Percentiles rank a stretch among this genome's conserved stretches.
phyloP scores from a whole-genome alignment of 1,140 invertebrate genomes.

The Zaprionus ghesquierei region DNA sequence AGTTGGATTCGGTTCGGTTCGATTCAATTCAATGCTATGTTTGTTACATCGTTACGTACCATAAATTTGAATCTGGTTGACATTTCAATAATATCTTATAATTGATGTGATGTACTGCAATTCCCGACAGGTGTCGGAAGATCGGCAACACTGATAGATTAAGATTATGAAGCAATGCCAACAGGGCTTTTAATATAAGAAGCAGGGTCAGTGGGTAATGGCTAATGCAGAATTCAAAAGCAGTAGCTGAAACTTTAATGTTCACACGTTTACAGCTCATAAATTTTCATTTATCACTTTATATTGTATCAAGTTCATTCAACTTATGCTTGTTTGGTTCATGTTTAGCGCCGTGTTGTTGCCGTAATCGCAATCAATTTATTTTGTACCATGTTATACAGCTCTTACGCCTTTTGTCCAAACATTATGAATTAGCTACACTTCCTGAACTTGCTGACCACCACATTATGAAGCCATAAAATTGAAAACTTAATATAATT shows the following conservation, averaged over 20 bases:
- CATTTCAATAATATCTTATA: constrained; percentile 45
- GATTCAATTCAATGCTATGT: constrained; percentile 41
- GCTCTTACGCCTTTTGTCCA: constrained; percentile 70
- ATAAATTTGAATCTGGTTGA: constrained; percentile 52
- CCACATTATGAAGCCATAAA: constrained; percentile 78
- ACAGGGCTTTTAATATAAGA: not conserved
- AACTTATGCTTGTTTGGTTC: constrained; percentile 43
- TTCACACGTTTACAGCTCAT: constrained; percentile 77
- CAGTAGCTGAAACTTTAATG: constrained; percentile 72
- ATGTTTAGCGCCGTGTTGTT: constrained; percentile 69
- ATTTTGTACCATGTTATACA: constrained; percentile 35
- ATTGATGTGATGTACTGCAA: constrained; percentile 53
- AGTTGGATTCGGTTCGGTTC: constrained; percentile 2
- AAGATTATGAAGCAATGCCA: constrained; percentile 29
- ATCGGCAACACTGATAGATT: constrained; percentile 5
- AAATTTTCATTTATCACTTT: constrained; percentile 69
- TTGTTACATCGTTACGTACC: constrained; percentile 66
- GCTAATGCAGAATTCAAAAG: constrained; percentile 6
- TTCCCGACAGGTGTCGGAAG: constrained; percentile 60
- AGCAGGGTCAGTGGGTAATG: not conserved
- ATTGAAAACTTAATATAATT: constrained; percentile 81
- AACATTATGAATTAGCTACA: constrained; percentile 41
- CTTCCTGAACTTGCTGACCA: constrained; percentile 28
- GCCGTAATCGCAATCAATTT: constrained; percentile 75
- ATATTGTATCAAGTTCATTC: constrained; percentile 53